Conservation (phyloP, 2,888 invertebrate species). For the Amphipyra berbera region DNA sequence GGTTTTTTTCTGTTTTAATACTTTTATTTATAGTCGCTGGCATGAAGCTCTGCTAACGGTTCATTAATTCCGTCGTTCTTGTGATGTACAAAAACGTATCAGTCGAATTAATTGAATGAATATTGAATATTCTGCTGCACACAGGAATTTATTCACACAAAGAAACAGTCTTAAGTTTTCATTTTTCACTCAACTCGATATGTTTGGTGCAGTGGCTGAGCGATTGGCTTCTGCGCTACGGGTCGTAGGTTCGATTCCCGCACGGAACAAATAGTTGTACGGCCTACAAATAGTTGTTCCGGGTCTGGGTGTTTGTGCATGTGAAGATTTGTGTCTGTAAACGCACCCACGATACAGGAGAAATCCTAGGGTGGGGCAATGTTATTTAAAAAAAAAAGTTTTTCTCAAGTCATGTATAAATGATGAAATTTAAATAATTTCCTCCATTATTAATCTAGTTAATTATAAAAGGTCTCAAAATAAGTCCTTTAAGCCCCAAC, state of each 20-base stretch:
- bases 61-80: constrained; percentile 27
- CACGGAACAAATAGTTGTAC: no score
- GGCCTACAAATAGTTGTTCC: no score
- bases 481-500: constrained; percentile 13
- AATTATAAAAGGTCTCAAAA: constrained; percentile 8
- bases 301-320: no score
- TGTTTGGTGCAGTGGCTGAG: no score
- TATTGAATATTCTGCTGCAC: constrained; percentile 4
- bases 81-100: constrained; percentile 26
- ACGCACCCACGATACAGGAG: no score
- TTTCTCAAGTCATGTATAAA: not conserved
- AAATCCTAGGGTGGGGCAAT: no score
- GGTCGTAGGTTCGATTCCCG: no score
- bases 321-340: no score
- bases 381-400: no score
- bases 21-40: constrained; percentile 17
- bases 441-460: not conserved
- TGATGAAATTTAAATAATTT: not conserved
- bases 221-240: no score
- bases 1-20: constrained; percentile 21
- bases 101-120: constrained; percentile 19
- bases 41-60: constrained; percentile 20
- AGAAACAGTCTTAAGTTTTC: not conserved
- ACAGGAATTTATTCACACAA: not conserved
- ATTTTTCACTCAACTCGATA: not conserved